phyloP scores from a whole-genome alignment of 2,888 invertebrate genomes.

The Brachynemurus nebulosus region DNA sequence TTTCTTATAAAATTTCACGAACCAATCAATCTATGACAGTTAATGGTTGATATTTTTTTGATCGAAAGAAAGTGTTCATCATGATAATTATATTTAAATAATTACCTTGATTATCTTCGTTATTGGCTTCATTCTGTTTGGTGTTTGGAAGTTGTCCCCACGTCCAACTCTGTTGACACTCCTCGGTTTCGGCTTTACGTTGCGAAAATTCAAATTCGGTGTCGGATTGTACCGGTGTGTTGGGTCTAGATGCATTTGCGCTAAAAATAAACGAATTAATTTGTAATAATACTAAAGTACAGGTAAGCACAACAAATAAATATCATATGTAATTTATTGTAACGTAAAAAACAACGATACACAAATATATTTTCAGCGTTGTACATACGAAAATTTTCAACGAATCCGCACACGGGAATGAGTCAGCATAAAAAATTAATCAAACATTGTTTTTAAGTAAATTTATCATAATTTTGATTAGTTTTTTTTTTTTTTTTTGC shows the following conservation, averaged over 20 bases:
- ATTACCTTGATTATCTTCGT: conserved; percentile 13
- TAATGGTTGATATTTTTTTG: too few species aligned
- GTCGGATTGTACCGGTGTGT: conserved; percentile 84
- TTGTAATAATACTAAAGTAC: too few species aligned
- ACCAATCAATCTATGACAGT: too few species aligned
- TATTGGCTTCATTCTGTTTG: conserved; percentile 13
- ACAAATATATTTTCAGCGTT: not conserved
- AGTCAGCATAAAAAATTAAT: not conserved
- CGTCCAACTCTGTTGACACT: conserved; percentile 58
- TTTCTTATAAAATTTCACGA: too few species aligned
- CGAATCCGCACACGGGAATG: not conserved
- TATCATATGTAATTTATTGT: too few species aligned
- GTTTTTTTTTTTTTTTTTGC: too few species aligned
- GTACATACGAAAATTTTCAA: conserved; percentile 2
- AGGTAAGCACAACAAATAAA: not conserved
- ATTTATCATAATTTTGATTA: too few species aligned
- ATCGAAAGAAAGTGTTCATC: too few species aligned
- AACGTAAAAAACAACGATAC: not conserved
- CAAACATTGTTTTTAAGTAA: too few species aligned
- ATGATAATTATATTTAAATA: too few species aligned
- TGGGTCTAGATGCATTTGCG: conserved; percentile 46
- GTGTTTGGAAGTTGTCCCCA: conserved; percentile 76
- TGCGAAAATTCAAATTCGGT: conserved; percentile 74
- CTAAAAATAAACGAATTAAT: too few species aligned
- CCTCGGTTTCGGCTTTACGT: conserved; percentile 31